Percentiles rank a stretch among this genome's conserved stretches.
Evolutionary conservation across 2,797 vertebrate species (phyloP).

Genomic region (Carapus acus): DNA sequence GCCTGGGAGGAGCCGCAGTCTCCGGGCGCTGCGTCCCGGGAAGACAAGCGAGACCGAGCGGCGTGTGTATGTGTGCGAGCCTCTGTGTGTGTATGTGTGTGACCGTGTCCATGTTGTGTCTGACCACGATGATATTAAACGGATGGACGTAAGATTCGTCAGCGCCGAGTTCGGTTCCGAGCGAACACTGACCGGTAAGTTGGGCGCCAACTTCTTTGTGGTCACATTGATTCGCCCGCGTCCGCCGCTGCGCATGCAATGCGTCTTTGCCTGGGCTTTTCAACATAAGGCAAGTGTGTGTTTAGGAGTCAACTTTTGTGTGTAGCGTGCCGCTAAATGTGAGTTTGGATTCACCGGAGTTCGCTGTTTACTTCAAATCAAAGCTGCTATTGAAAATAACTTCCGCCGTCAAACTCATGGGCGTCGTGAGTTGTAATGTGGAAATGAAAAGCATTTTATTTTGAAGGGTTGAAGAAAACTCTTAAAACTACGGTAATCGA

Average conservation of each 20-base stretch:
- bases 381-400: constrained; percentile 10
- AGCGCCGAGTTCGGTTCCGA: constrained; percentile 8
- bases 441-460: constrained; percentile 12
- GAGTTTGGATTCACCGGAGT: background rate
- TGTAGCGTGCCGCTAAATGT: background rate
- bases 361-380: background rate
- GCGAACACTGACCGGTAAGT: constrained; percentile 59
- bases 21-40: constrained; percentile 48
- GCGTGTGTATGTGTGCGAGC: too few relatives aligned
- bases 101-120: too few relatives aligned
- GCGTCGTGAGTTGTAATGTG: background rate
- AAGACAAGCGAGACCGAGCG: too few relatives aligned
- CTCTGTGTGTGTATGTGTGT: too few relatives aligned
- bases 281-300: background rate
- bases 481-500: too few relatives aligned
- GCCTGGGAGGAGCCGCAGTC: constrained; percentile 67
- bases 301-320: constrained; percentile 18
- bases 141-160: background rate
- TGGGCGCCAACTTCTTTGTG: constrained; percentile 48
- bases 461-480: too few relatives aligned
- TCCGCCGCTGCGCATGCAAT: background rate
- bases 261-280: background rate
- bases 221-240: constrained; percentile 14
- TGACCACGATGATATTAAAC: background rate
- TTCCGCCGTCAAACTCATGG: too few relatives aligned